Percentiles rank a stretch among this genome's conserved stretches.
These are phyloP conservation scores for Hoplodrina ambigua DNA, from an alignment of 2,888 invertebrate genomes.

Conservation along the genomic window DNA sequence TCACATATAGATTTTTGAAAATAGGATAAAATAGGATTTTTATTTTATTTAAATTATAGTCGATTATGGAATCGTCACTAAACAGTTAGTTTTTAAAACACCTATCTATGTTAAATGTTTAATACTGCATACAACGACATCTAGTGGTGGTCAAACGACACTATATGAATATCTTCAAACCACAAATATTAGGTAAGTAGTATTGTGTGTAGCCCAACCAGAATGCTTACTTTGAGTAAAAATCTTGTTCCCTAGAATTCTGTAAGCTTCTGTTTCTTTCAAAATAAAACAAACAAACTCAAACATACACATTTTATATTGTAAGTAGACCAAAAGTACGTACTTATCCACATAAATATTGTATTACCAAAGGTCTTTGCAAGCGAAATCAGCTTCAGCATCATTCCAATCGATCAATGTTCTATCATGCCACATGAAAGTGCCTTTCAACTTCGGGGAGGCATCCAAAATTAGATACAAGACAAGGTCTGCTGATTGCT, in stretches of 20 bases:
- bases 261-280: background rate
- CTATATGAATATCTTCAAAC: background rate
- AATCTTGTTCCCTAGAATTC: no score
- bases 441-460: slow-evolving; percentile 90
- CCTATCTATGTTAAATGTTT: no score
- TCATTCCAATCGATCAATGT: slow-evolving; percentile 92
- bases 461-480: slow-evolving; percentile 92
- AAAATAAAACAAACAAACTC: slow-evolving; percentile 18
- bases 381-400: slow-evolving; percentile 78
- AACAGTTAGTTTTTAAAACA: no score
- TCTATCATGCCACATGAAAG: slow-evolving; percentile 92
- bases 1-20: no score
- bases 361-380: slow-evolving; percentile 73
- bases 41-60: background rate
- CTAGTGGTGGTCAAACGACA: background rate
- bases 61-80: no score
- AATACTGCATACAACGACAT: slow-evolving; percentile 16
- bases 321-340: no score
- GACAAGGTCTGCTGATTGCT: slow-evolving; percentile 89
- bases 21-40: background rate
- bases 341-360: background rate
- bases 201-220: no score
- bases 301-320: background rate
- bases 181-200: background rate
- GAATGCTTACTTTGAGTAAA: no score